A percentile compares a stretch with the other conserved stretches of the same genome.
Evolutionary conservation across 1,140 invertebrate genomes (phyloP).

Genomic region (Ooceraea biroi): DNA sequence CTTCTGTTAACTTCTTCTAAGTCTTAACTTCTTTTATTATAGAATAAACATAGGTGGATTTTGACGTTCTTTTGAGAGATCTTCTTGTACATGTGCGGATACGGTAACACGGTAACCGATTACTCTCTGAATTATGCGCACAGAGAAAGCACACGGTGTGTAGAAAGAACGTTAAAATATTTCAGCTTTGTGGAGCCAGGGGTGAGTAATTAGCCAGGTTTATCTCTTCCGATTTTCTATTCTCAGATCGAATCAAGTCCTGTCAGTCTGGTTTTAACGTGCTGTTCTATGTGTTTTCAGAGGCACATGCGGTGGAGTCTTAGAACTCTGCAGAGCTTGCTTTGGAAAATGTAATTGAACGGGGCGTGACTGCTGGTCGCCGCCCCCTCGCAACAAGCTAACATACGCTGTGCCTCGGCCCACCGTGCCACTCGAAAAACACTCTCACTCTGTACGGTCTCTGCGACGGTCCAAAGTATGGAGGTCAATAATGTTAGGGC

Average conservation of each 20-base stretch:
- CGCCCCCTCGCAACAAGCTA: conserved; percentile 82
- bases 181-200: conserved; percentile 74
- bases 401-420: conserved; percentile 85
- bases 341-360: conserved; percentile 84
- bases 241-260: conserved; percentile 79
- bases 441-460: conserved; percentile 86
- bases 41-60: conserved; percentile 76
- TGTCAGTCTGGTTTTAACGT: conserved; percentile 86
- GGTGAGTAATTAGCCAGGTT: conserved; percentile 69
- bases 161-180: conserved; percentile 77
- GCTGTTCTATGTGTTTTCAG: conserved; percentile 87
- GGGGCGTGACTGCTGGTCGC: conserved; percentile 82
- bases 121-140: not conserved
- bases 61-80: conserved; percentile 68
- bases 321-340: conserved; percentile 85
- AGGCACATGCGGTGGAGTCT: conserved; percentile 86
- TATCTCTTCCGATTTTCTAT: conserved; percentile 73
- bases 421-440: conserved; percentile 84
- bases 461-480: conserved; percentile 86
- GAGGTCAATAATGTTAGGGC: conserved; percentile 82
- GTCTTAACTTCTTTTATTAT: conserved; percentile 55
- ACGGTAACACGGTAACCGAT: not conserved
- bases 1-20: conserved; percentile 56
- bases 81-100: not conserved
- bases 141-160: not conserved